Percentiles rank a stretch among this genome's conserved stretches.
These are phyloP conservation scores for Typhlomys cinereus DNA, from an alignment of 2,113 vertebrate genomes.

Conservation along the genomic window DNA sequence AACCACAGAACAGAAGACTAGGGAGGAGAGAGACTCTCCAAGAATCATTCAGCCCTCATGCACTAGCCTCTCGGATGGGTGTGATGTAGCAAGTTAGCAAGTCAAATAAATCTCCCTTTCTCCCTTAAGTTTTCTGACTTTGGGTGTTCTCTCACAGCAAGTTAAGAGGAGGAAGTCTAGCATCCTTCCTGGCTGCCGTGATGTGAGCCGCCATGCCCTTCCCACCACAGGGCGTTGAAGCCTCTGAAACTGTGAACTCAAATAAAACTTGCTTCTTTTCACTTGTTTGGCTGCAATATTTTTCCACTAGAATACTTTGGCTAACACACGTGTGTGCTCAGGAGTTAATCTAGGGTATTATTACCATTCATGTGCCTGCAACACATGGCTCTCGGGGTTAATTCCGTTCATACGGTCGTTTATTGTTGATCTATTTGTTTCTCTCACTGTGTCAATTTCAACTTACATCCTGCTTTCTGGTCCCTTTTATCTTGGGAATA, in stretches of 20 bases:
- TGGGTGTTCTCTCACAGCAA: too few relatives aligned
- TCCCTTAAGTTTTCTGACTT: too few relatives aligned
- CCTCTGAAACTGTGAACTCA: background rate
- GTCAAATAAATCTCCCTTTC: too few relatives aligned
- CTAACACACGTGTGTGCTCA: background rate
- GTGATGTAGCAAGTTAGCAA: too few relatives aligned
- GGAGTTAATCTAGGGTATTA: fast-evolving
- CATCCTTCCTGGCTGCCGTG: background rate
- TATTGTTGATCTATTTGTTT: background rate
- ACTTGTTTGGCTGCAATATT: background rate
- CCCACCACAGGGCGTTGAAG: background rate
- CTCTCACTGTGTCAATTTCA: background rate
- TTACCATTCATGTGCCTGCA: background rate
- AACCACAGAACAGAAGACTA: too few relatives aligned
- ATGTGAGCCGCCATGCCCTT: background rate
- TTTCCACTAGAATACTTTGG: background rate
- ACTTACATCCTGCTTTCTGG: background rate
- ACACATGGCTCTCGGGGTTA: background rate
- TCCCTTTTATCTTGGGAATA: background rate
- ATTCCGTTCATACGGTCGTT: background rate
- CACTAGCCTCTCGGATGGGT: too few relatives aligned
- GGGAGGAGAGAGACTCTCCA: too few relatives aligned
- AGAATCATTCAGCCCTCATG: too few relatives aligned
- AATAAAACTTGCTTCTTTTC: background rate
- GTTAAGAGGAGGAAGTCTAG: too few relatives aligned